These are phyloP conservation scores for Pectinophora gossypiella DNA, from an alignment of 1,140 invertebrate genomes.

Conservation along the genomic window DNA sequence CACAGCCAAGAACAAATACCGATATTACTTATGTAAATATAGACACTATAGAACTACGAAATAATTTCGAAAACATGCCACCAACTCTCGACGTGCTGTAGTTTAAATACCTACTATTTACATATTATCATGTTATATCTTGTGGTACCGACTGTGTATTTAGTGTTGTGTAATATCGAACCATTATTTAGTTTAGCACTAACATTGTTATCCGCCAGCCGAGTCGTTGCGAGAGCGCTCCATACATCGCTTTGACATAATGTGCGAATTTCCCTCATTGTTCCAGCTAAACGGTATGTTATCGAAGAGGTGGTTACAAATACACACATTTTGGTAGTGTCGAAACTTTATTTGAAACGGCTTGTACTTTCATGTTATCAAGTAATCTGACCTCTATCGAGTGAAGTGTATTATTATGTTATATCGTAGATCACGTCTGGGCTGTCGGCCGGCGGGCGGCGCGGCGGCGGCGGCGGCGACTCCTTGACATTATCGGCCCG, in stretches of 20 bases:
- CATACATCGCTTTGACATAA: conserved; percentile 11
- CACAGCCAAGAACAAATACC: too few relatives aligned
- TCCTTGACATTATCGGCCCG: conserved; percentile 2
- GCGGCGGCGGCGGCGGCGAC: too few relatives aligned
- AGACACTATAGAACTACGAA: too few relatives aligned
- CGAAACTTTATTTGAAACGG: background rate
- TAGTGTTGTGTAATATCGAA: background rate
- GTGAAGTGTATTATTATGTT: background rate
- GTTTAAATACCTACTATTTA: background rate
- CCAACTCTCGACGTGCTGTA: background rate
- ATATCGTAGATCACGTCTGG: background rate
- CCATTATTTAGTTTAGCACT: conserved; percentile 4
- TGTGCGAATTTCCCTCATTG: conserved; percentile 33
- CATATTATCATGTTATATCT: background rate
- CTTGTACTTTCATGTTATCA: background rate
- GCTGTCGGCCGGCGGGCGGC: too few relatives aligned
- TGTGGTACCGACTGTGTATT: background rate
- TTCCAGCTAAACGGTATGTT: conserved; percentile 6
- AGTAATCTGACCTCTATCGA: background rate
- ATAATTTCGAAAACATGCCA: background rate
- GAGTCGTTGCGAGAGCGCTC: conserved; percentile 8
- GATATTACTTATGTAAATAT: too few relatives aligned
- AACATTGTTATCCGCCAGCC: conserved; percentile 4
- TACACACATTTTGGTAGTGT: background rate
- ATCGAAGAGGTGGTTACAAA: background rate